Evolutionary conservation across 2,797 vertebrate genomes (phyloP).

Genomic region (Muscicapa striata): DNA sequence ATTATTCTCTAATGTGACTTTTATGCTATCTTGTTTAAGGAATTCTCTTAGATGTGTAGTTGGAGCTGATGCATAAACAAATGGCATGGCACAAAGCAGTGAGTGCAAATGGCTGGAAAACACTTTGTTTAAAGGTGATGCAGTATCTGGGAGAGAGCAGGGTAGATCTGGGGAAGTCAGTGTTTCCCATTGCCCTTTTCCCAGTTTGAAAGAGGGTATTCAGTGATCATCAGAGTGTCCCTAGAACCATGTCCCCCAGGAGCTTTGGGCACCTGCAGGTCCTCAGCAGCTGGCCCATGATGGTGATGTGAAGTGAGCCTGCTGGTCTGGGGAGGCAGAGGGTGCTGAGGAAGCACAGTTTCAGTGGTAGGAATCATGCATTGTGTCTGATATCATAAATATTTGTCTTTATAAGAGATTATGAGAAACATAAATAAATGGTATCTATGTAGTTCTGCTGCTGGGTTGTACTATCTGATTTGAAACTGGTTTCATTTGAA

Average conservation of each 20-base stretch:
- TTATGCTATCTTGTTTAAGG: neutral
- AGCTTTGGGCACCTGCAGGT: neutral
- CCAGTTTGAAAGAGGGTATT: neutral
- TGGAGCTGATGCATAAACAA: neutral
- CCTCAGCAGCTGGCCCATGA: neutral
- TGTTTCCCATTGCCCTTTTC: neutral
- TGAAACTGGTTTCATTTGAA: neutral
- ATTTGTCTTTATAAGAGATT: neutral
- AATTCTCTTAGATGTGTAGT: neutral
- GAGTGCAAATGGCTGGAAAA: neutral
- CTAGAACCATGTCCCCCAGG: neutral
- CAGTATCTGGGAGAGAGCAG: neutral
- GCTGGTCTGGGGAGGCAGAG: neutral
- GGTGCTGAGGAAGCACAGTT: neutral
- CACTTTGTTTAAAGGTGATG: neutral
- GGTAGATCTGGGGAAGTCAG: accelerated
- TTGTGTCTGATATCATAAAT: neutral
- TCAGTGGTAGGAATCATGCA: neutral
- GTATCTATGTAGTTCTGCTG: neutral
- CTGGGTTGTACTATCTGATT: neutral
- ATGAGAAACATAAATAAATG: neutral
- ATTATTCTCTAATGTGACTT: neutral
- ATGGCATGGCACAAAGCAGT: neutral
- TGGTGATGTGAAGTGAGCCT: neutral
- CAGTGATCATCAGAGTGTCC: neutral